Evolutionary conservation across 1,140 invertebrate species (phyloP).

Genomic region (Drosophila arawakana): DNA sequence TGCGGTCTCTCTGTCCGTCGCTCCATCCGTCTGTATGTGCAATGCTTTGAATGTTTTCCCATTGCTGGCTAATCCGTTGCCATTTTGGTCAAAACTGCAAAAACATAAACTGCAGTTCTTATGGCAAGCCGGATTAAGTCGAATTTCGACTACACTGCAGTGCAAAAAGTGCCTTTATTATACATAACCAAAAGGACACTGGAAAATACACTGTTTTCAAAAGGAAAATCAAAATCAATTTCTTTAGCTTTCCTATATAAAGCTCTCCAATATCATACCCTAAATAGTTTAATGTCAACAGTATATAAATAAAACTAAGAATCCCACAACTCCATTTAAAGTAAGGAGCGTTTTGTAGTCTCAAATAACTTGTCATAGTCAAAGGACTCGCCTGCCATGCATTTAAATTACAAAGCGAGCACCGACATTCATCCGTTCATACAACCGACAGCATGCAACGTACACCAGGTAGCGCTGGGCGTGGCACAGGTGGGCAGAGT

Average conservation of each 20-base stretch:
- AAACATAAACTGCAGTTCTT: slow-evolving; percentile 39
- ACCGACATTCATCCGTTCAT: slow-evolving; percentile 4
- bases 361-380: slow-evolving; percentile 19
- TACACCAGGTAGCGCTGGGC: slow-evolving; percentile 24
- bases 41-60: slow-evolving; percentile 42
- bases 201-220: no score
- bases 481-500: slow-evolving; percentile 25
- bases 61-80: slow-evolving; percentile 62
- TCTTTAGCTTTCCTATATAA: no score
- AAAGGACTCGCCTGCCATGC: slow-evolving; percentile 17
- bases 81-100: slow-evolving; percentile 54
- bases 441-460: slow-evolving; percentile 2
- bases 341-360: not conserved
- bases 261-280: no score
- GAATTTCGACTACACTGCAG: slow-evolving; percentile 19
- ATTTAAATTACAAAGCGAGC: slow-evolving; percentile 36
- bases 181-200: not conserved
- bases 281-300: no score
- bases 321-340: not conserved
- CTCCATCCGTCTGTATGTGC: not conserved
- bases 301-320: no score
- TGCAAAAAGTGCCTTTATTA: not conserved
- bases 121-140: not conserved
- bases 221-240: no score
- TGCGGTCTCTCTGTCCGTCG: slow-evolving; percentile 6